Conservation (phyloP, 2,113 vertebrate species). For the Butorides virescens region DNA sequence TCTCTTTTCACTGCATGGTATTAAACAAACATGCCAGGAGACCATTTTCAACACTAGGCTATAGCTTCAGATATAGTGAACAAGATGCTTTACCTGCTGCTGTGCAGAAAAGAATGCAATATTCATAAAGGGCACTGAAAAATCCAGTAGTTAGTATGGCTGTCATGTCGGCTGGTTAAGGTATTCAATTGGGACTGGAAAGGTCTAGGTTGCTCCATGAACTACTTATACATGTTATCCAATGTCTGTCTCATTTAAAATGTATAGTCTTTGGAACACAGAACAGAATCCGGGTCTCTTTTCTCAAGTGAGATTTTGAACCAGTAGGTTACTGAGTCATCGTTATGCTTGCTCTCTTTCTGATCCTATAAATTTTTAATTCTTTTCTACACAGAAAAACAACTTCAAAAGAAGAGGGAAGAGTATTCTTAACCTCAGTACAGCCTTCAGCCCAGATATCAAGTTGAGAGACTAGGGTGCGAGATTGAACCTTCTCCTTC, state of each 20-base stretch:
- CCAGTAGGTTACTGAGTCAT: background rate
- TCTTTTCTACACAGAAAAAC: background rate
- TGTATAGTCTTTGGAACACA: background rate
- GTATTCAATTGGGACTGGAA: background rate
- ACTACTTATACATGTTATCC: background rate
- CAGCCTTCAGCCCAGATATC: background rate
- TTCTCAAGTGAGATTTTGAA: slow-evolving; percentile 22
- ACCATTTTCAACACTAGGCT: background rate
- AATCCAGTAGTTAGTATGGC: background rate
- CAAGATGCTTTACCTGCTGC: background rate
- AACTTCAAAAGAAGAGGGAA: background rate
- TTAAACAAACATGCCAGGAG: background rate
- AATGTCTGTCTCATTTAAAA: background rate
- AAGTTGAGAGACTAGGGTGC: background rate
- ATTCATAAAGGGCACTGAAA: background rate
- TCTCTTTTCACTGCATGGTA: background rate
- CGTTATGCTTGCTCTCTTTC: background rate
- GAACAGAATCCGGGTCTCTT: background rate
- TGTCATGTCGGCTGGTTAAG: background rate
- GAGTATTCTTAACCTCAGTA: background rate
- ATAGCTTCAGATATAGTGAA: background rate
- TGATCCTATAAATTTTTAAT: slow-evolving; percentile 1
- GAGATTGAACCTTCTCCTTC: background rate
- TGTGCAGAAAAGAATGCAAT: background rate
- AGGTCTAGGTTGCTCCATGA: background rate